Percentiles rank a stretch among this genome's conserved stretches.
Evolutionary conservation across 1,140 invertebrate genomes (phyloP).

Genomic region (Cecropterus lyciades): DNA sequence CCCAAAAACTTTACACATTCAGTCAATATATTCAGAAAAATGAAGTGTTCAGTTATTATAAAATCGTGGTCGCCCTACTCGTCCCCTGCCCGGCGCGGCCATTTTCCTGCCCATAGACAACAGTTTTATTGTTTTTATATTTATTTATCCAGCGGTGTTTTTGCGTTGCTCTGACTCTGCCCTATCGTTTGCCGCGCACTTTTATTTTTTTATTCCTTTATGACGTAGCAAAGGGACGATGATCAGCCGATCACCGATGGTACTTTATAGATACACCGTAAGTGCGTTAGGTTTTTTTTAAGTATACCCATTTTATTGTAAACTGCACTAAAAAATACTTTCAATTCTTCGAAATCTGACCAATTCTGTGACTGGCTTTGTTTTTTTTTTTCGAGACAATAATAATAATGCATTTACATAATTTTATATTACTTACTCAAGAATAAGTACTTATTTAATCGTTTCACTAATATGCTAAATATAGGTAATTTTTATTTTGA

Average conservation of each 20-base stretch:
- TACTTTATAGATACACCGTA: constrained; percentile 44
- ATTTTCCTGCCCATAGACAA: constrained; percentile 79
- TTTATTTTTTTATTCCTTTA: constrained; percentile 46
- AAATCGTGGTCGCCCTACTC: constrained; percentile 48
- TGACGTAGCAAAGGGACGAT: constrained; percentile 59
- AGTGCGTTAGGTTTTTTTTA: constrained; percentile 21
- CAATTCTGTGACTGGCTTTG: no score
- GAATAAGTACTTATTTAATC: no score
- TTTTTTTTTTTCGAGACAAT: no score
- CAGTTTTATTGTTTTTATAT: constrained; percentile 82
- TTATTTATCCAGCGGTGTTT: constrained; percentile 76
- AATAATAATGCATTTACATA: no score
- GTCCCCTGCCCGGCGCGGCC: constrained; percentile 63
- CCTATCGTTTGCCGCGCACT: constrained; percentile 56
- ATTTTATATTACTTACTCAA: no score
- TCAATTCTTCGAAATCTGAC: no score
- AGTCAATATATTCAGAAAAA: constrained; percentile 14
- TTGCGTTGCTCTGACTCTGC: constrained; percentile 61
- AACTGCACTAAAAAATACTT: no score
- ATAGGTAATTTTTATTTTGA: no score
- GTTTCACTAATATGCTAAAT: no score
- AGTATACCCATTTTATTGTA: no score
- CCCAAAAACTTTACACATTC: no score
- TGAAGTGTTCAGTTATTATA: constrained; percentile 26
- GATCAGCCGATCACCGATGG: constrained; percentile 39